Evolutionary conservation across 2,888 invertebrate species (phyloP), one percentile per base, ranked within the genome.

Genomic region (Notodonta dromedarius): DNA sequence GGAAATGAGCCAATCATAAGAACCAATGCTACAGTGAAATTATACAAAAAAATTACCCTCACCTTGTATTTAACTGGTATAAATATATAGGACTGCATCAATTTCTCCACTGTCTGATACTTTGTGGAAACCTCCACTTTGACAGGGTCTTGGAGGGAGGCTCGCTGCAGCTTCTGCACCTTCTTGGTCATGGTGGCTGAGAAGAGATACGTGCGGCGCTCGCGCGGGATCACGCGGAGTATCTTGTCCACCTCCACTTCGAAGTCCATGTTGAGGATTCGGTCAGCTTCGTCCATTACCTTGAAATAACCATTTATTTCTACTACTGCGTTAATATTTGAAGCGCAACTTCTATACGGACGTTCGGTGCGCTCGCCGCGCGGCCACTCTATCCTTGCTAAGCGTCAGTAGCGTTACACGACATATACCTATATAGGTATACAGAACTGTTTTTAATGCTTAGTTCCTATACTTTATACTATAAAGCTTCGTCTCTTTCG

Each of bases 161-260:
- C 99, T 50, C 99, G 94, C 87, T 99, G 99, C 40, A 99, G 91
- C 85, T 99, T 99, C 77, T 98, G 97, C 0, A 99, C 93, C 88
- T 98, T 98, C 84, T 98, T 98, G 0, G 99, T 99, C 99, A 99
- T 99, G 0, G 99, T 99, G 0, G 99, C 99, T 0, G 99, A 99
- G 92, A 99, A 99, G 13, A 99, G 93, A 80, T 97, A 98, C 0
- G 99, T 99, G 65, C 96, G 94, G 5, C 99, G 95, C 77, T 99
- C 98, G 40, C 97, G 95, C 0, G 99, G 99, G 60, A 99, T 96
- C 0, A 96, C 97, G 0, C 91, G 96, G 3, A 99, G 90, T 61
- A 99, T 99, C 91, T 99, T 99, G 87, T 99, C 98, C 0, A 99
- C 96, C 93, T 99, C 99, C 12, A 97, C 96, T 92, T 99, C 99